Evolutionary conservation across 2,888 invertebrate genomes (phyloP).

Genomic region (Synergus itoensis): DNA sequence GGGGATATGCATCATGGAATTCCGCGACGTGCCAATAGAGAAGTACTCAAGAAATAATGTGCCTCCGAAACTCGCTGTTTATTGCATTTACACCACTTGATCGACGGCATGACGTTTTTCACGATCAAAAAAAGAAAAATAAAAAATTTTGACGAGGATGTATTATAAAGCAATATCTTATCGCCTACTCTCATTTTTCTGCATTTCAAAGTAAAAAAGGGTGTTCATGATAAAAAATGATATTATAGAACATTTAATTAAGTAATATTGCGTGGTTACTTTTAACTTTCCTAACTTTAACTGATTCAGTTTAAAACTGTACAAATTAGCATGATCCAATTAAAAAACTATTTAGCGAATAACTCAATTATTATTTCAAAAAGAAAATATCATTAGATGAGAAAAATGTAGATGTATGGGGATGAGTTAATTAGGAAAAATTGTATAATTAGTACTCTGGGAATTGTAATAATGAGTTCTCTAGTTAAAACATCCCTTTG

Average conservation of each 20-base stretch:
- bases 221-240: background rate
- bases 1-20: background rate
- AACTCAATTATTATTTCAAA: too few relatives aligned
- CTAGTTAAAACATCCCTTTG: background rate
- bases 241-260: too few relatives aligned
- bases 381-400: too few relatives aligned
- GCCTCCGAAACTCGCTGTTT: background rate
- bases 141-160: background rate
- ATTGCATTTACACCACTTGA: background rate
- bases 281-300: too few relatives aligned
- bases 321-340: too few relatives aligned
- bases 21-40: background rate
- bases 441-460: background rate
- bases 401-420: too few relatives aligned
- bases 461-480: background rate
- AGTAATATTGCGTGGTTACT: too few relatives aligned
- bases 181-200: background rate
- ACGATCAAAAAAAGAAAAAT: background rate
- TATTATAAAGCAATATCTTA: background rate
- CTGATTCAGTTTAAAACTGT: too few relatives aligned
- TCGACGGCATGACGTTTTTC: background rate
- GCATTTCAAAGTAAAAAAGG: background rate
- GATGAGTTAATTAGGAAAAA: too few relatives aligned
- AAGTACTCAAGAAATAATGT: background rate
- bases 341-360: too few relatives aligned